A percentile compares a stretch with the other conserved stretches of the same genome.
phyloP scores from a whole-genome alignment of 1,140 invertebrate genomes.

The Papilio polytes region DNA sequence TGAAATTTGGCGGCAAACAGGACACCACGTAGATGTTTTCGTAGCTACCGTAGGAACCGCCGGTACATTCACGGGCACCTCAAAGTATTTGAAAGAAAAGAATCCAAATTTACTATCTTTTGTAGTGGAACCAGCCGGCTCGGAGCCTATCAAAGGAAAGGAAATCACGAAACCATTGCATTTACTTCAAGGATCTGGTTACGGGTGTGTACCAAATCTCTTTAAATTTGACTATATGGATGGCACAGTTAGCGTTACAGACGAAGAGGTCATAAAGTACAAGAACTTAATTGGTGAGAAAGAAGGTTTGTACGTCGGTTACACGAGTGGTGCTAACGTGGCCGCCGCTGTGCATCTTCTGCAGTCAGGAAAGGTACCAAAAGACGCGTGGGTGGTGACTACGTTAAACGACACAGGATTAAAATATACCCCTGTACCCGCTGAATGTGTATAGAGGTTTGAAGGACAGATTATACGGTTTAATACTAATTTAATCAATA shows the following conservation, averaged over 20 bases:
- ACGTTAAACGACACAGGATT: conserved; percentile 70
- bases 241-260: conserved; percentile 64
- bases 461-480: background rate
- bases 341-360: conserved; percentile 72
- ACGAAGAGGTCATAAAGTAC: conserved; percentile 72
- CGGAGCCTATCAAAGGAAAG: conserved; percentile 69
- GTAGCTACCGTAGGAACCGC: conserved; percentile 73
- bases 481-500: too few species aligned
- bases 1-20: conserved; percentile 77
- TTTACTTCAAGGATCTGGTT: conserved; percentile 75
- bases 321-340: conserved; percentile 75
- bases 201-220: conserved; percentile 70
- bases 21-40: conserved; percentile 71
- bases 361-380: conserved; percentile 61
- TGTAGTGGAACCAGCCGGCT: conserved; percentile 71
- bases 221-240: conserved; percentile 70
- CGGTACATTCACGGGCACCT: conserved; percentile 70
- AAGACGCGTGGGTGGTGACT: conserved; percentile 75
- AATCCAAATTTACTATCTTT: conserved; percentile 65
- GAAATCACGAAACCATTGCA: conserved; percentile 73
- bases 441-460: too few species aligned
- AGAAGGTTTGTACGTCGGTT: conserved; percentile 77
- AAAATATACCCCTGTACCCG: conserved; percentile 70
- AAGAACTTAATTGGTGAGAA: conserved; percentile 70
- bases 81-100: conserved; percentile 72